Percentiles rank a stretch among this genome's conserved stretches.
Conservation (phyloP, 2,113 vertebrate species). For the Emberiza fucata region DNA sequence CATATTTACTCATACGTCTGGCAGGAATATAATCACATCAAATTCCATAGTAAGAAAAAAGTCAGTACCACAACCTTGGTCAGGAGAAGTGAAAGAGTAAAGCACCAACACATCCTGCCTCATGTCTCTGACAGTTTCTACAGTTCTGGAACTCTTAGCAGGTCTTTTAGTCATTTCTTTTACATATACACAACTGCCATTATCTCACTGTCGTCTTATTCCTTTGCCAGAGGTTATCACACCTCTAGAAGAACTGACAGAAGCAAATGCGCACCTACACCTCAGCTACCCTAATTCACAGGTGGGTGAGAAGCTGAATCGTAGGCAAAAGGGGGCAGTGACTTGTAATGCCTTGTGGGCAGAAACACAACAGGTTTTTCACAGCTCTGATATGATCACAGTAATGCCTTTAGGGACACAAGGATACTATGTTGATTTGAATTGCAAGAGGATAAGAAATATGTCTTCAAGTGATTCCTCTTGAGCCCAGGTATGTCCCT, state of each 20-base stretch:
- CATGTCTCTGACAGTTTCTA: neutral
- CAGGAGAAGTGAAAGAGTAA: neutral
- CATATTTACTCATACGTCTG: neutral
- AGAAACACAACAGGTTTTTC: neutral
- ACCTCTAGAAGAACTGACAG: neutral
- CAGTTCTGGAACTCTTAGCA: neutral
- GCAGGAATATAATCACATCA: neutral
- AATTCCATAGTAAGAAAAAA: neutral
- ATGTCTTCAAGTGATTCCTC: neutral
- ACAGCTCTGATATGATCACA: neutral
- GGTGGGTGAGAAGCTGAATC: neutral
- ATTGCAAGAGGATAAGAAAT: neutral
- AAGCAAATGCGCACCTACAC: neutral
- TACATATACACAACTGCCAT: fast-evolving
- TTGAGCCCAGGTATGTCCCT: neutral
- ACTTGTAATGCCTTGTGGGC: neutral
- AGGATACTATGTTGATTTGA: neutral
- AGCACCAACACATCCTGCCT: neutral
- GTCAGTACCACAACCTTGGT: neutral
- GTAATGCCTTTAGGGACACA: neutral
- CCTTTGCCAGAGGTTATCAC: neutral
- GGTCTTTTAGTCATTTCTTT: neutral
- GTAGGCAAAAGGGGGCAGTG: neutral
- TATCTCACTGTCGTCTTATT: neutral
- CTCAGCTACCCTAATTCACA: neutral